These are phyloP conservation scores for Eclectus roratus DNA, from an alignment of 2,113 vertebrate genomes.

Conservation along the genomic window DNA sequence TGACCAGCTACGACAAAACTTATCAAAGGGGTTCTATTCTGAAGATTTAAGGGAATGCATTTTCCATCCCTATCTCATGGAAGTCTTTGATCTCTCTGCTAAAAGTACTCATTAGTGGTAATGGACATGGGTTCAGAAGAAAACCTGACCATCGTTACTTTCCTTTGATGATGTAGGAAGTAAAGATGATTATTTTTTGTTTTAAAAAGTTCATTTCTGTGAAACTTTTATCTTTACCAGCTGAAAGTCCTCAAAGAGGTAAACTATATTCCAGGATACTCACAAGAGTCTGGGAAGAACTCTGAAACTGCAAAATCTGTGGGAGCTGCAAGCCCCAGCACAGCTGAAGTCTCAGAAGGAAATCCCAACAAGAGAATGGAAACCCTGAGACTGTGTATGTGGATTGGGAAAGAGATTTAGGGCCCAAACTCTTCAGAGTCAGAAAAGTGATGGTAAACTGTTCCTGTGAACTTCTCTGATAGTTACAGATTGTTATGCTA, in stretches of 20 bases:
- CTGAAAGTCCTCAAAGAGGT: neutral
- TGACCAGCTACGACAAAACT: neutral
- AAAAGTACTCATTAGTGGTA: neutral
- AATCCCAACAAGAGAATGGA: neutral
- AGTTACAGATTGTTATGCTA: neutral
- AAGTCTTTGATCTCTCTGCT: conserved; percentile 1
- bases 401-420: neutral
- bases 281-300: neutral
- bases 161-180: neutral
- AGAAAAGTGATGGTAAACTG: neutral
- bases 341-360: neutral
- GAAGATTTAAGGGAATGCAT: neutral
- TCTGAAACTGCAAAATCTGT: neutral
- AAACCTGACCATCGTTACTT: neutral
- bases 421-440: neutral
- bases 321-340: neutral
- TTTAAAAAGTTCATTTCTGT: neutral
- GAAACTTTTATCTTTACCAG: neutral
- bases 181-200: neutral
- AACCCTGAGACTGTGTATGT: neutral
- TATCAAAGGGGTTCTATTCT: neutral
- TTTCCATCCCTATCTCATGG: neutral
- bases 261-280: neutral
- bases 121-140: neutral
- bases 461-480: neutral